These are phyloP conservation scores for Gerris buenoi DNA, from an alignment of 1,140 invertebrate genomes.

Conservation along the genomic window DNA sequence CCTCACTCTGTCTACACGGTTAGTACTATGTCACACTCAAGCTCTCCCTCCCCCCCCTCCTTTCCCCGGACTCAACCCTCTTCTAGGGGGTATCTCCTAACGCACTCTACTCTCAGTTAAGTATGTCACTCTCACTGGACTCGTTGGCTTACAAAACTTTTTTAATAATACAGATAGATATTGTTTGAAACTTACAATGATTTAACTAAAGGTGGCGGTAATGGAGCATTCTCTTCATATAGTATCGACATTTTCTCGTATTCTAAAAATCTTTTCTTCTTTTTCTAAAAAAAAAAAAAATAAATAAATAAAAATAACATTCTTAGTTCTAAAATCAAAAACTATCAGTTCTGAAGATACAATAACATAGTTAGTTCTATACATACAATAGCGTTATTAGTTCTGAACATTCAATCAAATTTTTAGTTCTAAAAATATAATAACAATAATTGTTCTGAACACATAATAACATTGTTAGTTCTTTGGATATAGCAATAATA, in stretches of 20 bases:
- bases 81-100: no score
- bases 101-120: no score
- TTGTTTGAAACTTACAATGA: neutral
- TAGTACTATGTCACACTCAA: no score
- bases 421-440: neutral
- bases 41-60: no score
- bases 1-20: no score
- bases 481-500: neutral
- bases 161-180: no score
- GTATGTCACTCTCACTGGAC: no score
- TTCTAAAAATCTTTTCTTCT: slow-evolving; percentile 19
- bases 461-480: neutral
- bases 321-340: neutral
- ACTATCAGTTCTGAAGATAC: neutral
- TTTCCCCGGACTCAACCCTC: no score
- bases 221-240: slow-evolving; percentile 27
- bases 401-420: neutral
- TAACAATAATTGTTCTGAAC: neutral
- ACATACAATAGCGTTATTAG: neutral
- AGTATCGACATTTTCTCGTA: slow-evolving; percentile 27
- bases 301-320: neutral
- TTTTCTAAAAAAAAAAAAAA: slow-evolving; percentile 8
- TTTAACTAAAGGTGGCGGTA: slow-evolving; percentile 18
- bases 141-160: no score
- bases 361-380: neutral